These are phyloP conservation scores for Drosophila barbarae DNA, from an alignment of 2,888 invertebrate species.

Conservation along the genomic window DNA sequence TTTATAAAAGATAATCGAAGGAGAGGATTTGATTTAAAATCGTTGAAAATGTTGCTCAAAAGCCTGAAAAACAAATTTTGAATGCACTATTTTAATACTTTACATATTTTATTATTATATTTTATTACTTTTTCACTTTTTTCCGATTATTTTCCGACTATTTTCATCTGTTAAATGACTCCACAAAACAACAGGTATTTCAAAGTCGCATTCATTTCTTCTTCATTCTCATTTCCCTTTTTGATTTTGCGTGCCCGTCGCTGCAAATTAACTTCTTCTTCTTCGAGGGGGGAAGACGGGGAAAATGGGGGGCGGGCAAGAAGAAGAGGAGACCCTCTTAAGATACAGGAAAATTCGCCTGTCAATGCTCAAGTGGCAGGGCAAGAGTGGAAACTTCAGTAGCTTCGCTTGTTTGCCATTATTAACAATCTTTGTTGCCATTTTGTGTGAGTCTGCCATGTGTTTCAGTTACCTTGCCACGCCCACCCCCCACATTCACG, in stretches of 20 bases:
- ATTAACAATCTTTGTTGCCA: constrained; percentile 74
- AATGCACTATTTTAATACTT: too few relatives aligned
- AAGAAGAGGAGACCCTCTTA: constrained; percentile 10
- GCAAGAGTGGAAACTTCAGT: constrained; percentile 46
- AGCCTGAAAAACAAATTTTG: not conserved
- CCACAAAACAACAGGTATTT: not conserved
- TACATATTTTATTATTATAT: not conserved
- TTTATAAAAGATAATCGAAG: not conserved
- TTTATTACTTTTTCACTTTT: too few relatives aligned
- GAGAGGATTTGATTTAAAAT: too few relatives aligned
- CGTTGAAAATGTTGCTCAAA: not conserved
- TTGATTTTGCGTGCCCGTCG: constrained; percentile 50
- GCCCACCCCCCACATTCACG: constrained; percentile 3
- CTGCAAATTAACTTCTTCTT: constrained; percentile 68
- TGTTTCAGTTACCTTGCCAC: constrained; percentile 41
- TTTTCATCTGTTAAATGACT: not conserved
- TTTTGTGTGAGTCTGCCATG: constrained; percentile 50
- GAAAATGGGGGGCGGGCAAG: not conserved
- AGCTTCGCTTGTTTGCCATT: constrained; percentile 72
- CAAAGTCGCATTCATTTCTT: not conserved
- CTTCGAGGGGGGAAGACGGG: not conserved
- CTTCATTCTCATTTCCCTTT: not conserved
- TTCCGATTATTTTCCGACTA: too few relatives aligned
- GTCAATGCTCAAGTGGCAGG: constrained; percentile 49
- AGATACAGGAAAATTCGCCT: constrained; percentile 38